Percentiles rank a stretch among this genome's conserved stretches.
phyloP scores from a whole-genome alignment of 2,797 vertebrate species.

The Semotilus atromaculatus region DNA sequence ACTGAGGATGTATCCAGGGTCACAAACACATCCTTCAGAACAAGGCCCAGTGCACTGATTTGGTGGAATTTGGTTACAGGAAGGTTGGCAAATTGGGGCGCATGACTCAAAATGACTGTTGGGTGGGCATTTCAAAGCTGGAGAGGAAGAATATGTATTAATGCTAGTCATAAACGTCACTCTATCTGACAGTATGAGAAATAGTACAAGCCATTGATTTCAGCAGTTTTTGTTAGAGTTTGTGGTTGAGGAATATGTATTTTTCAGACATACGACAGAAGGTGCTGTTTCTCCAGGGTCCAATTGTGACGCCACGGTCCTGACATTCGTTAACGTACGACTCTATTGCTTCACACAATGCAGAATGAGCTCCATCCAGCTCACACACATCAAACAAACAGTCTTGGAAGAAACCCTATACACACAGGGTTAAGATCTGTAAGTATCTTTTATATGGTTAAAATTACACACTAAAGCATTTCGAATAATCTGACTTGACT shows the following conservation, averaged over 20 bases:
- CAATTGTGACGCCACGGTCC: constrained; percentile 73
- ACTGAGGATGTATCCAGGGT: constrained; percentile 75
- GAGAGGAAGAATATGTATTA: not conserved
- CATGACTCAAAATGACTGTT: constrained; percentile 80
- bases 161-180: not conserved
- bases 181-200: not conserved
- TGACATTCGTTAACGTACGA: constrained; percentile 79
- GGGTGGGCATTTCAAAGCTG: constrained; percentile 71
- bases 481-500: not conserved
- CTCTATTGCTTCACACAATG: constrained; percentile 80
- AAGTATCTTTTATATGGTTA: not conserved
- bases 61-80: constrained; percentile 65
- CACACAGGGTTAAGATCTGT: constrained; percentile 43
- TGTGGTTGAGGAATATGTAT: not conserved
- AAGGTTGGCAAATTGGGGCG: constrained; percentile 75
- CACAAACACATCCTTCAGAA: constrained; percentile 76
- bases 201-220: not conserved
- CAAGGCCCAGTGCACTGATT: constrained; percentile 68
- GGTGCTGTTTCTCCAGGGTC: constrained; percentile 76
- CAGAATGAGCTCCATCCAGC: constrained; percentile 71
- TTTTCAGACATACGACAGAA: constrained; percentile 72
- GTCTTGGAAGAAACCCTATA: constrained; percentile 75
- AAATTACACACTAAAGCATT: not conserved
- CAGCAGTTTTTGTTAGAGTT: not conserved
- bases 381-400: constrained; percentile 80